phyloP scores from a whole-genome alignment of 2,888 invertebrate species.

The Pammene aurita region DNA sequence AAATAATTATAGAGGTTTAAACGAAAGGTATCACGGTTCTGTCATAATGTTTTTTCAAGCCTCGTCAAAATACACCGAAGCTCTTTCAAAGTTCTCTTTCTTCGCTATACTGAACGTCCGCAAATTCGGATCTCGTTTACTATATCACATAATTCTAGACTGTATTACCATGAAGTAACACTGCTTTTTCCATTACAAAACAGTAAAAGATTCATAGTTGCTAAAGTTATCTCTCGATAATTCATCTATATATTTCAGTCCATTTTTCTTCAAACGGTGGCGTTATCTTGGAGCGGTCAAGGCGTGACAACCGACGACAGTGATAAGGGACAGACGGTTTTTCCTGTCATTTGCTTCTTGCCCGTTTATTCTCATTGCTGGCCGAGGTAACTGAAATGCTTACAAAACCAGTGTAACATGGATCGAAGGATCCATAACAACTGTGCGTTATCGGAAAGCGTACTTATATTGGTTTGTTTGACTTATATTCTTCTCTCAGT shows the following conservation, averaged over 20 bases:
- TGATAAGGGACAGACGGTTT: slow-evolving; percentile 37
- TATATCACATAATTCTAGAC: too few relatives aligned
- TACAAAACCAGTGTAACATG: not conserved
- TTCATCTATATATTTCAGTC: slow-evolving; percentile 18
- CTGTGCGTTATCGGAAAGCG: not conserved
- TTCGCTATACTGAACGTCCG: too few relatives aligned
- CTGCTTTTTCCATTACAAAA: too few relatives aligned
- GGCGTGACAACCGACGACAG: slow-evolving; percentile 35
- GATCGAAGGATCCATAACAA: not conserved
- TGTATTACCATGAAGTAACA: too few relatives aligned
- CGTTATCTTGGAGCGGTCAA: slow-evolving; percentile 28
- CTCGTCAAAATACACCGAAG: too few relatives aligned
- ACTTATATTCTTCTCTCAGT: not conserved
- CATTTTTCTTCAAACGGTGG: slow-evolving; percentile 3
- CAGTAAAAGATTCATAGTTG: not conserved
- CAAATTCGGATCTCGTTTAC: too few relatives aligned
- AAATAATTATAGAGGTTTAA: too few relatives aligned
- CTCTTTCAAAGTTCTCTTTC: too few relatives aligned
- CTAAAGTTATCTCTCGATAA: not conserved
- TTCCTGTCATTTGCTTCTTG: slow-evolving; percentile 39
- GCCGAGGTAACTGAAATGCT: not conserved
- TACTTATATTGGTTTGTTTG: not conserved
- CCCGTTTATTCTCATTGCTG: not conserved
- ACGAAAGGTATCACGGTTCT: too few relatives aligned
- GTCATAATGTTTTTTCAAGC: too few relatives aligned